Percentiles rank a stretch among this genome's conserved stretches.
These are phyloP conservation scores for Tetramorium alpestre DNA, from an alignment of 1,140 invertebrate genomes.

Conservation along the genomic window DNA sequence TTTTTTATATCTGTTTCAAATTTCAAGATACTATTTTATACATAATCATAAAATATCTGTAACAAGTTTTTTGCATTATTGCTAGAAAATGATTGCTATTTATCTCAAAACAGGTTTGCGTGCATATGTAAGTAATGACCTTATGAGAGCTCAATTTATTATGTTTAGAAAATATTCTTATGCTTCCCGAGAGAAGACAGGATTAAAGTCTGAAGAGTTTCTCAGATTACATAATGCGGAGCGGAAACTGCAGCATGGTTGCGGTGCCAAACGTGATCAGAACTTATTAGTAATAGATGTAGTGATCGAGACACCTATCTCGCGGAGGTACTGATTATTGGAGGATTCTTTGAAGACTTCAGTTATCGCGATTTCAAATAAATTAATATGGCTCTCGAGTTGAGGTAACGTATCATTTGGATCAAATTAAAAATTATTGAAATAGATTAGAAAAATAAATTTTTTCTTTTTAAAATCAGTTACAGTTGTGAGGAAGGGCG, in stretches of 20 bases:
- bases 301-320: neutral
- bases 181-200: neutral
- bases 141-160: neutral
- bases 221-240: neutral
- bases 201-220: neutral
- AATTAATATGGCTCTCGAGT: conserved; percentile 4
- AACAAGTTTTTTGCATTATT: neutral
- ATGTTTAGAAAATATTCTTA: neutral
- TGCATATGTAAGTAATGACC: neutral
- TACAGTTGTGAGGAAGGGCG: conserved; percentile 67
- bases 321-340: neutral
- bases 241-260: neutral
- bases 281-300: conserved; percentile 9
- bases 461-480: conserved; percentile 41
- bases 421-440: neutral
- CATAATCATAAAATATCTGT: neutral
- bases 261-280: neutral
- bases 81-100: neutral
- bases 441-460: neutral
- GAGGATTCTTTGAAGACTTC: neutral
- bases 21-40: neutral
- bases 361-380: neutral
- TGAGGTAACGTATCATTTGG: conserved; percentile 1
- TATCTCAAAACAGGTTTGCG: neutral
- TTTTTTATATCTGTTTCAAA: neutral